These are phyloP conservation scores for Indri indri DNA, from an alignment of 2,113 vertebrate species.

Conservation along the genomic window DNA sequence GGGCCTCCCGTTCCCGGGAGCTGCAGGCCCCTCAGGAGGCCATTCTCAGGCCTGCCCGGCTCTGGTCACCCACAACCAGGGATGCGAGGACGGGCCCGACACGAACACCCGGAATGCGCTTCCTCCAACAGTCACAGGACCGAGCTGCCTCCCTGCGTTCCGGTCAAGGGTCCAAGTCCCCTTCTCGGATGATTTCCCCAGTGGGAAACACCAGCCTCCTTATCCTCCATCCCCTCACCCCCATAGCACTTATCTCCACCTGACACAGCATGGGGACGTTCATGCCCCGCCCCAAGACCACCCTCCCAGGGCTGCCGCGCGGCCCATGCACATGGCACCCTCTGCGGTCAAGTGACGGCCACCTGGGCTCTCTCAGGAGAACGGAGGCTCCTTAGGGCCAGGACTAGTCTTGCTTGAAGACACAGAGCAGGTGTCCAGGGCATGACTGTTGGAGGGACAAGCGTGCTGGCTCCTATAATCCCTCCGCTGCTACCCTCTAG, in stretches of 20 bases:
- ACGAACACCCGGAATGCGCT: not conserved
- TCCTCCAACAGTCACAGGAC: not conserved
- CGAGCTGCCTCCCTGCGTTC: not conserved
- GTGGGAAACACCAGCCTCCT: not conserved
- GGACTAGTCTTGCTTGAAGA: not conserved
- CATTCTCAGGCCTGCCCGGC: not conserved
- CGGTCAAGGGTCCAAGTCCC: no score
- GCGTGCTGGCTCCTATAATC: accelerated
- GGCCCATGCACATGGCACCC: not conserved
- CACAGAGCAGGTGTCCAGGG: not conserved
- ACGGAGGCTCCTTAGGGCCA: not conserved
- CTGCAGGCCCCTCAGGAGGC: not conserved
- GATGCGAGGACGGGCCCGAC: not conserved
- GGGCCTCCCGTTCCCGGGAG: not conserved
- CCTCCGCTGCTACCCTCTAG: accelerated
- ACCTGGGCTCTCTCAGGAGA: not conserved
- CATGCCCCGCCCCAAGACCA: not conserved
- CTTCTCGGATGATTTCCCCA: not conserved
- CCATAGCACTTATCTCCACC: accelerated
- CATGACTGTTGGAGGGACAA: accelerated
- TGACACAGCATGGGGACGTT: not conserved
- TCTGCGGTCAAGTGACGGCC: no score
- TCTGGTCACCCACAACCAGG: not conserved
- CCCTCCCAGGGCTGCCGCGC: accelerated
- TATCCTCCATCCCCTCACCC: accelerated